Base-by-base conservation (phyloP, 2,797 vertebrate genomes). In the Gallinago solitaria region DNA sequence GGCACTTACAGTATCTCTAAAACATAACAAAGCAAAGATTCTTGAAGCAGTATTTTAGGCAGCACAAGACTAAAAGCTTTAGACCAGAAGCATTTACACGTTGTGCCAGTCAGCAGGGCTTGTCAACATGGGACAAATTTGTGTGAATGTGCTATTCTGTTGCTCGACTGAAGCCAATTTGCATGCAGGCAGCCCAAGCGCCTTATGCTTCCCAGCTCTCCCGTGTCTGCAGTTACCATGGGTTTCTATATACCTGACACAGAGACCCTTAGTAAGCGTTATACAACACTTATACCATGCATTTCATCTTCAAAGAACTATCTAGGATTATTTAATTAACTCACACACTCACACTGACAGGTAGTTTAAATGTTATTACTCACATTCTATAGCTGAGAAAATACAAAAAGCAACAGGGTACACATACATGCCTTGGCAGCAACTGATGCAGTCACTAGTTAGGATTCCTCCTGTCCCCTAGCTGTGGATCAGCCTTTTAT, bases 361-460 rank as follows among this genome's bases (percentile, higher is more conserved):
- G 59, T 83, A 96, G 96, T 95, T 95, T 91, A 96, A 95, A 79
- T 33, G 84, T 93, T 93, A 95, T 86, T 94, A 90, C 71, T 75
- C 32, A 13, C 59, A 60, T 88, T 96, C 93, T 87, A 82, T 32
- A 96, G 92, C 68, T 79, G 86, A 77, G 90, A 88, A 96, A 87
- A 83, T 27, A 87, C 8, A 57, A 82, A 79, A 92, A 93, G 56
- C 87, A 96, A 91, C 64, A 83, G 87, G 76, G 83, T 11, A 50
- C 35, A 68, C 30, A 32, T 71, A 85, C 39, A 9, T 73, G 91
- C 70, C 74, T 92, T 88, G 89, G 83, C 85, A 94, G 75, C 57
- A 60, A 20, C 28, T 5, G 19, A 59, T n/a, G 65, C 47, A 68
- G 71, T 43, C 64, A 21, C 63, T 91, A 65, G 53, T 94, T 93